These are phyloP conservation scores for Conus ventricosus DNA, from an alignment of 1,140 invertebrate genomes.

Conservation along the genomic window DNA sequence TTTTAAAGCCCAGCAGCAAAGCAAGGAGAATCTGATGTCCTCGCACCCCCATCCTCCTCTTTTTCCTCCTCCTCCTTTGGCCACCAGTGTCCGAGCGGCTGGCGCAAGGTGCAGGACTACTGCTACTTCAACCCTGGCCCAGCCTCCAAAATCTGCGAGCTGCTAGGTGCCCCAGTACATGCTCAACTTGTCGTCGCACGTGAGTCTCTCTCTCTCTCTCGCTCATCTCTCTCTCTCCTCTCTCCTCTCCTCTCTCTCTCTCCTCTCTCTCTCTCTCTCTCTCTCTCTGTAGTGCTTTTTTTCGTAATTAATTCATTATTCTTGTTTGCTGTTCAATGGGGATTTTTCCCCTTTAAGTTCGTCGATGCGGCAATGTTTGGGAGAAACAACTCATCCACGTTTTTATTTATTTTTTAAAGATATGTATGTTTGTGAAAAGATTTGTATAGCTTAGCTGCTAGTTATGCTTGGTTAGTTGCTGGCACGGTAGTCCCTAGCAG, in stretches of 20 bases:
- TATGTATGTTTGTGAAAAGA: too few relatives aligned
- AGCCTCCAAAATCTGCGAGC: neutral
- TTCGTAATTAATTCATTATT: too few relatives aligned
- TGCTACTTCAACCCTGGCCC: neutral
- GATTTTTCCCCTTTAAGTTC: too few relatives aligned
- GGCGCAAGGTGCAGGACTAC: neutral
- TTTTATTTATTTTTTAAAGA: too few relatives aligned
- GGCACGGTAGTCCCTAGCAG: too few relatives aligned
- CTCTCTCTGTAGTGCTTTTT: too few relatives aligned
- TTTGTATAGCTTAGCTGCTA: too few relatives aligned
- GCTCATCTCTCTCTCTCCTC: neutral
- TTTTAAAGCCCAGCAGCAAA: neutral
- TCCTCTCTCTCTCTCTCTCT: neutral
- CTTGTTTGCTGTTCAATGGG: too few relatives aligned
- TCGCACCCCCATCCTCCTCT: neutral
- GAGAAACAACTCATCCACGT: too few relatives aligned
- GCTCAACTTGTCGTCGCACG: neutral
- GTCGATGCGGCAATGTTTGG: too few relatives aligned
- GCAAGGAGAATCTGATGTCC: neutral
- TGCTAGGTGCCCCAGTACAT: neutral
- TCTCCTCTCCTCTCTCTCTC: neutral
- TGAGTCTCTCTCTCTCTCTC: neutral
- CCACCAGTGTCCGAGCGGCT: conserved; percentile 1
- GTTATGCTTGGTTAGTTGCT: too few relatives aligned
- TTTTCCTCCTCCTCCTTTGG: neutral